These are phyloP conservation scores for Aethina tumida DNA, from an alignment of 1,140 invertebrate species.

Conservation along the genomic window DNA sequence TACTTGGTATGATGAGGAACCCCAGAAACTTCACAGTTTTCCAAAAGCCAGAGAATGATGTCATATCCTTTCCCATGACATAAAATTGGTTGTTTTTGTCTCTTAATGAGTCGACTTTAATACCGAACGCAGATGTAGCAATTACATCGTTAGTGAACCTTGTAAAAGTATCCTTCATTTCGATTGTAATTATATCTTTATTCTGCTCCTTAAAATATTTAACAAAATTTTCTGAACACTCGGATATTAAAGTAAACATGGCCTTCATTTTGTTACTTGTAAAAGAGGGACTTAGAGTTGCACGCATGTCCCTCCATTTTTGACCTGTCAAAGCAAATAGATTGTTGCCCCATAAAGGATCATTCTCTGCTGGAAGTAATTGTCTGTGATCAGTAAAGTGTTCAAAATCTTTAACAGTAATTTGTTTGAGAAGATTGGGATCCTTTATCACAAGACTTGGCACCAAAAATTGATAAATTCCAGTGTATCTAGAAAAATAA, in stretches of 20 bases:
- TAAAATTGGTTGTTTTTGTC: constrained; percentile 42
- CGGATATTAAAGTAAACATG: constrained; percentile 29
- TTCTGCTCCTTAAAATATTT: constrained; percentile 22
- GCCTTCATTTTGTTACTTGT: constrained; percentile 35
- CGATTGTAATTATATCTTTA: constrained; percentile 8
- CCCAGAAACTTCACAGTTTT: constrained; percentile 5
- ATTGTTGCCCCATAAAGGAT: constrained; percentile 44
- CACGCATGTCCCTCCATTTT: constrained; percentile 35
- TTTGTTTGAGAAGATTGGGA: constrained; percentile 38
- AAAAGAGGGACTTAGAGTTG: constrained; percentile 34
- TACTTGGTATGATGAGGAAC: constrained; percentile 6
- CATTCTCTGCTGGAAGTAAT: constrained; percentile 31
- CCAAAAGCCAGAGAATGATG: not conserved
- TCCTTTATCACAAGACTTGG: constrained; percentile 46
- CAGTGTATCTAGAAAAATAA: constrained; percentile 36
- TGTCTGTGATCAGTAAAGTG: constrained; percentile 33
- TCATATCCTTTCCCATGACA: constrained; percentile 33
- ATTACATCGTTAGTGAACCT: constrained; percentile 50
- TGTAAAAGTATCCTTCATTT: constrained; percentile 17
- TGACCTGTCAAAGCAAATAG: constrained; percentile 28
- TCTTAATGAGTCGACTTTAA: constrained; percentile 43
- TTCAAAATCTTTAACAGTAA: constrained; percentile 37
- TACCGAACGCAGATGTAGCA: constrained; percentile 41
- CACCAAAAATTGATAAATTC: constrained; percentile 39
- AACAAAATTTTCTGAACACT: constrained; percentile 26